These are phyloP conservation scores for Stercorarius parasiticus DNA, from an alignment of 2,113 vertebrate genomes.

Conservation along the genomic window DNA sequence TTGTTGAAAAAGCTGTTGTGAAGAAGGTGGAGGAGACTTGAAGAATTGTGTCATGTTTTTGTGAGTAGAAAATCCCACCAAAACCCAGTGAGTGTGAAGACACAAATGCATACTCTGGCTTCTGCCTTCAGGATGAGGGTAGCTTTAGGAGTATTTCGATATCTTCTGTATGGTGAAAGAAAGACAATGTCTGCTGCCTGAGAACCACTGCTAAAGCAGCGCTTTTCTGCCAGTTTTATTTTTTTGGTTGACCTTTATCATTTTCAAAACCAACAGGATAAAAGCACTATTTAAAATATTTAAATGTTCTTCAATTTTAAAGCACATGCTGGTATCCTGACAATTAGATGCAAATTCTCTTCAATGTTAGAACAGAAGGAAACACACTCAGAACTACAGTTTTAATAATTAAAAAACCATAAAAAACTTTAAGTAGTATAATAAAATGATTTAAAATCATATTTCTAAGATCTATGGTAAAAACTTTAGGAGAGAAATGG, in stretches of 20 bases:
- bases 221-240: not conserved
- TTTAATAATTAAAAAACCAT: not conserved
- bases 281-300: not conserved
- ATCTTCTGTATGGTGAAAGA: not conserved
- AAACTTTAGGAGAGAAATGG: not conserved
- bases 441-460: not conserved
- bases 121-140: not conserved
- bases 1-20: not conserved
- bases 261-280: not conserved
- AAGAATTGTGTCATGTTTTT: not conserved
- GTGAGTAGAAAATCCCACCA: not conserved
- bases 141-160: not conserved
- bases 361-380: not conserved
- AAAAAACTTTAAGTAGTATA: not conserved
- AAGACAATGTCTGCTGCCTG: not conserved
- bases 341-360: not conserved
- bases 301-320: not conserved
- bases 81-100: not conserved
- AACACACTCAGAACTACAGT: not conserved
- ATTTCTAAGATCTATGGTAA: not conserved
- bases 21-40: not conserved
- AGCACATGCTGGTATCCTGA: not conserved
- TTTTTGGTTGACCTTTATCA: not conserved
- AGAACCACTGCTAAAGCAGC: not conserved
- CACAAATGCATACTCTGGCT: not conserved